phyloP scores from a whole-genome alignment of 2,888 invertebrate genomes.

The Brassicogethes aeneus region DNA sequence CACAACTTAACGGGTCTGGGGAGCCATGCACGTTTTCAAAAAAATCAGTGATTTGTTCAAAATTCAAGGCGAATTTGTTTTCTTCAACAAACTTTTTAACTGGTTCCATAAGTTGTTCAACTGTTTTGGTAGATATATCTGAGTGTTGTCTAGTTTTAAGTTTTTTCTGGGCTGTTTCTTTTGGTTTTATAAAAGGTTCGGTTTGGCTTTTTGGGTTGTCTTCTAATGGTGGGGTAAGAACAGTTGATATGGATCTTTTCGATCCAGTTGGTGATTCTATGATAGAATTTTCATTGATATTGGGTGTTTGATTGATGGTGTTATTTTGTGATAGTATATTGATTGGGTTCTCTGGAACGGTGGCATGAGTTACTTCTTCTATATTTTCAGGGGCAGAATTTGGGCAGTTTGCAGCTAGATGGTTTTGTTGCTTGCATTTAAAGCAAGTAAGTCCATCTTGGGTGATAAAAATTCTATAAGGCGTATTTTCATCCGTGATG shows the following conservation, averaged over 20 bases:
- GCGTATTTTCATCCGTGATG: conserved; percentile 11
- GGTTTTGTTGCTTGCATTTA: conserved; percentile 17
- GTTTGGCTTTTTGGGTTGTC: not conserved
- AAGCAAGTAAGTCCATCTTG: conserved; percentile 14
- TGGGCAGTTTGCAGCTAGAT: conserved; percentile 14
- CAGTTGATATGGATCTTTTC: not conserved
- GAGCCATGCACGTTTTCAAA: not conserved
- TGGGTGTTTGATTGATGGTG: too few species aligned
- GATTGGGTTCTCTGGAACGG: too few species aligned
- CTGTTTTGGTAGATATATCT: too few species aligned
- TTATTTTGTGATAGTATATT: too few species aligned
- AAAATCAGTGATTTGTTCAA: not conserved
- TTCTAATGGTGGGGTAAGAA: not conserved
- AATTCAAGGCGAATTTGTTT: too few species aligned
- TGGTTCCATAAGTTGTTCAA: not conserved
- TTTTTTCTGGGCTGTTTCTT: not conserved
- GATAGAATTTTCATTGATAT: not conserved
- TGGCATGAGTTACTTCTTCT: too few species aligned
- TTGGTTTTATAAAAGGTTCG: not conserved
- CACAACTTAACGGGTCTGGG: conserved; percentile 1
- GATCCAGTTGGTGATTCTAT: too few species aligned
- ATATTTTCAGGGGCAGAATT: too few species aligned
- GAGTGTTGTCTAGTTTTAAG: not conserved
- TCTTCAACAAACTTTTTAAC: not conserved
- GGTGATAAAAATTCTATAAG: conserved; percentile 15